Conservation (phyloP, 2,888 invertebrate species). For the Xestia c-nigrum region DNA sequence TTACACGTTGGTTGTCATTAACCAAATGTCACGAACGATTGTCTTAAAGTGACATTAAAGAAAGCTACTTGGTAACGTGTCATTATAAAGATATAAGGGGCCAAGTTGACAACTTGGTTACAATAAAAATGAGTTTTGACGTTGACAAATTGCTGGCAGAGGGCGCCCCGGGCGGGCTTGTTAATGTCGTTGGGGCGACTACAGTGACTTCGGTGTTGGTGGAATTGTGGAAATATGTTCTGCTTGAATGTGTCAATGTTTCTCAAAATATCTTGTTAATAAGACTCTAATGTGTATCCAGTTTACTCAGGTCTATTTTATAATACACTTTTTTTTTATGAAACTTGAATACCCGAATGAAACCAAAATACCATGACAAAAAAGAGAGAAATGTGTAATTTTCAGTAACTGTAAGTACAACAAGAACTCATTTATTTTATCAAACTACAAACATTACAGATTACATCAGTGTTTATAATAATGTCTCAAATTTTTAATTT, state of each 20-base stretch:
- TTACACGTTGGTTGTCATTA: constrained; percentile 62
- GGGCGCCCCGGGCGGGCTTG: constrained; percentile 73
- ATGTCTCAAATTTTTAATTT: no score
- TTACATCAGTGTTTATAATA: neutral
- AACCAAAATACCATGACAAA: neutral
- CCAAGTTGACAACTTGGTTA: constrained; percentile 82
- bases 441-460: neutral
- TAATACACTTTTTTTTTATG: no score
- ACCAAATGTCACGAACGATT: constrained; percentile 66
- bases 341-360: neutral
- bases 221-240: constrained; percentile 9
- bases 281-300: neutral
- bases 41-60: constrained; percentile 69
- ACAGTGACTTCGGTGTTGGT: constrained; percentile 54
- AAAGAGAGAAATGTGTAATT: no score
- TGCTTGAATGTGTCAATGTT: neutral
- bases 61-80: constrained; percentile 72
- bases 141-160: constrained; percentile 81
- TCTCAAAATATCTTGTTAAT: neutral
- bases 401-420: neutral
- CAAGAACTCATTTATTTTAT: neutral
- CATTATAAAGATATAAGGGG: constrained; percentile 80
- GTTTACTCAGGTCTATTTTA: neutral
- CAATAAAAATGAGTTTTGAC: constrained; percentile 82
- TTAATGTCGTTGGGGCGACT: constrained; percentile 69